Evolutionary conservation across 2,888 invertebrate species (phyloP).

Genomic region (Acronicta psi): DNA sequence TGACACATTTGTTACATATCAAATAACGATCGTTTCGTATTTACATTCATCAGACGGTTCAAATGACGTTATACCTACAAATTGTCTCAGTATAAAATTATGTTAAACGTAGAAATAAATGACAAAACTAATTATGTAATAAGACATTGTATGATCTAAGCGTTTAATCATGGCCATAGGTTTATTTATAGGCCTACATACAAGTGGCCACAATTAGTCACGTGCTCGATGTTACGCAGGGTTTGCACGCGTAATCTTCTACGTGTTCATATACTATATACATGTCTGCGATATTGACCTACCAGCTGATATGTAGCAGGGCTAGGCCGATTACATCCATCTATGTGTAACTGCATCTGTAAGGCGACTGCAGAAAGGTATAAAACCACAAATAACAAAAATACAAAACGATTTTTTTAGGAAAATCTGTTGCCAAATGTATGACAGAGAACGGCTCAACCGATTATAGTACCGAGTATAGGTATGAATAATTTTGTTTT

Average conservation of each 20-base stretch:
- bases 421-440: too few relatives aligned
- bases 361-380: background rate
- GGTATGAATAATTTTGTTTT: too few relatives aligned
- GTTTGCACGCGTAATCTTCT: slow-evolving; percentile 54
- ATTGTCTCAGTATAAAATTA: slow-evolving; percentile 7
- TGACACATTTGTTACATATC: slow-evolving; percentile 10
- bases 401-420: too few relatives aligned
- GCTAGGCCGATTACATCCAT: slow-evolving; percentile 18
- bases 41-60: slow-evolving; percentile 2
- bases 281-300: slow-evolving; percentile 52
- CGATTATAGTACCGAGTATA: too few relatives aligned
- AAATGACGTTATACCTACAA: slow-evolving; percentile 23
- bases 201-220: slow-evolving; percentile 59
- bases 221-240: slow-evolving; percentile 56
- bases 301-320: slow-evolving; percentile 56
- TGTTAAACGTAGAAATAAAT: slow-evolving; percentile 21
- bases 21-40: slow-evolving; percentile 4
- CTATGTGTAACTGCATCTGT: background rate
- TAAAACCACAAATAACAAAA: too few relatives aligned
- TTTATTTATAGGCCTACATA: slow-evolving; percentile 63
- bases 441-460: too few relatives aligned
- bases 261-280: slow-evolving; percentile 40
- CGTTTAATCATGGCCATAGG: slow-evolving; percentile 41
- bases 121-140: slow-evolving; percentile 21
- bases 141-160: slow-evolving; percentile 34